Base-by-base conservation (phyloP, 2,888 invertebrate species). In the Formica aserva region DNA sequence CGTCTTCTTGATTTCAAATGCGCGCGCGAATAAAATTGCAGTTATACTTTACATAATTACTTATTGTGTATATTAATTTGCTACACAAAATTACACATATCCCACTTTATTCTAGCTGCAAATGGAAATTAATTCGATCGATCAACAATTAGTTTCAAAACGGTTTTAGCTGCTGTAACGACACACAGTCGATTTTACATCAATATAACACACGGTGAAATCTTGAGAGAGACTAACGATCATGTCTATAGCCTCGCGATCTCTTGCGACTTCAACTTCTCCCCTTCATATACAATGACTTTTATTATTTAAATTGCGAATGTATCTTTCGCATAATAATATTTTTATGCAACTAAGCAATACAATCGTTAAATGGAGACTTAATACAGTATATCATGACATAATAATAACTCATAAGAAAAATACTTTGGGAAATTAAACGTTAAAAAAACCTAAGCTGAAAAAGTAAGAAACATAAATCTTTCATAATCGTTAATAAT, bases 271-370 rank as follows among this genome's bases (percentile, higher is more conserved):
- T 52, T 35, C n/a, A 15, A 35, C 15, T 60, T 72, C n/a, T 6
- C 41, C 29, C 29, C 26, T 41, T 41, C 18, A 13, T 35, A 18
- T 5, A 18, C 15, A 22, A 38, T n/a, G 52, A 57, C 1, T 72
- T 72, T 74, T 29, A 74, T 74, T 74, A 74, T 74, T 74, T 41
- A 74, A 9, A 45, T 29, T 45, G 8, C 26, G 18, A 74, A 57
- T 60, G 1, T 60, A 9, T 6, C 22, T n/a, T 57, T 38, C n/a
- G 26, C 15, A 6, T 57, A 38, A 35, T 69, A 35, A 57, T 38
- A 57, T 72, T 57, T 38, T 57, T 18, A 72, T 57, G 35, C 55
- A 26, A 4, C 41, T 41, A 48, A 29, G 38, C 15, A 26, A 2
- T 72, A 11, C 11, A 57, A 22, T 72, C 57, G 6, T 72, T 72